Conservation (phyloP, 2,888 invertebrate species). For the Agrilus mali region DNA sequence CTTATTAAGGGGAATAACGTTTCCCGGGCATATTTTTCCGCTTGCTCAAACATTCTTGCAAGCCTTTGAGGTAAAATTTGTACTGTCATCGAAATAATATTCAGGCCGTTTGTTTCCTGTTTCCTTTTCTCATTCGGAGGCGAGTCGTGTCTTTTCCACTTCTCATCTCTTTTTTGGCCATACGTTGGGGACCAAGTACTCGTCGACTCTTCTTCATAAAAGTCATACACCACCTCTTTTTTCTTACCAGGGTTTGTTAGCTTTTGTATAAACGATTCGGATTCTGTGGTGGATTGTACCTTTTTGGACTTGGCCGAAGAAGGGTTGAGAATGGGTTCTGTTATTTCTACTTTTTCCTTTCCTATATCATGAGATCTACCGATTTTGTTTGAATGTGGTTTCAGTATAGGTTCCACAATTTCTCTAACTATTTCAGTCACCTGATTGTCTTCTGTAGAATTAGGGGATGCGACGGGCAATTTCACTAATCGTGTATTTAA, state of each 20-base stretch:
- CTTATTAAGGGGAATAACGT: slow-evolving; percentile 65
- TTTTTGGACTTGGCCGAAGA: slow-evolving; percentile 18
- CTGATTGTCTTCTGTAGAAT: slow-evolving; percentile 5
- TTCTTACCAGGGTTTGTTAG: slow-evolving; percentile 28
- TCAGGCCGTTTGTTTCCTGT: slow-evolving; percentile 22
- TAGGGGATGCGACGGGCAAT: slow-evolving; percentile 4
- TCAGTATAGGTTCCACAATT: slow-evolving; percentile 62
- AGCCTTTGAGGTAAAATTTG: slow-evolving; percentile 68
- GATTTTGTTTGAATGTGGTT: slow-evolving; percentile 44
- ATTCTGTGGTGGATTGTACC: slow-evolving; percentile 2
- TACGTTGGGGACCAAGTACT: slow-evolving; percentile 24
- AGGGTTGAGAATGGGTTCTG: slow-evolving; percentile 48
- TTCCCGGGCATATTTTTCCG: slow-evolving; percentile 68
- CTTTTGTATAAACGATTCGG: slow-evolving; percentile 20
- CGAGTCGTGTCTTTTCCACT: slow-evolving; percentile 29
- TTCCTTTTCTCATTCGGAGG: slow-evolving; percentile 14
- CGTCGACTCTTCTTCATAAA: slow-evolving; percentile 25
- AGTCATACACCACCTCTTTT: slow-evolving; percentile 23
- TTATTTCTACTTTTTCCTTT: slow-evolving; percentile 42
- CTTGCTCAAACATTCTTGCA: slow-evolving; percentile 67
- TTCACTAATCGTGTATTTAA: slow-evolving; percentile 34
- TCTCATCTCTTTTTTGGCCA: slow-evolving; percentile 20
- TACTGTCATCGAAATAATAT: slow-evolving; percentile 44
- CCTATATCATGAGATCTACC: slow-evolving; percentile 36
- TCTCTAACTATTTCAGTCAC: slow-evolving; percentile 34